phyloP scores from a whole-genome alignment of 2,113 vertebrate species.

The Pseudorasbora parva region DNA sequence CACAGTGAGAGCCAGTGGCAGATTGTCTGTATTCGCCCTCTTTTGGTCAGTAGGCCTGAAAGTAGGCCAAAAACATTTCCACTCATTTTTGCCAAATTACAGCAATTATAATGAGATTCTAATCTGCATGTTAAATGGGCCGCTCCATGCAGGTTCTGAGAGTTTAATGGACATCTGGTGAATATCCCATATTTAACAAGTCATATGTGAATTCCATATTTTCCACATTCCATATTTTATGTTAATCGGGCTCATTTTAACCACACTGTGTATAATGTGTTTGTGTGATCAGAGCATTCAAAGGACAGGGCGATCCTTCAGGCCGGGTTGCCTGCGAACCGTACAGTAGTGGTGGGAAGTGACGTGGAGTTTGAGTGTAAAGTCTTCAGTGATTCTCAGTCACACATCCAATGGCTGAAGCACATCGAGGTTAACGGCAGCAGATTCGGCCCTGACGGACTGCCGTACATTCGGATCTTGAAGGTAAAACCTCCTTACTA shows the following conservation, averaged over 20 bases:
- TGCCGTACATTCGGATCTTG: slow-evolving; percentile 89
- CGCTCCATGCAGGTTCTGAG: neutral
- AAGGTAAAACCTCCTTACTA: slow-evolving; percentile 78
- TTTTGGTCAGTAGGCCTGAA: neutral
- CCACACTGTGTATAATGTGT: neutral
- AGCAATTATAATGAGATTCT: neutral
- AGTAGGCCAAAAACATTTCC: neutral
- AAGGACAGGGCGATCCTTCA: slow-evolving; percentile 93
- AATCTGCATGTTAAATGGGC: slow-evolving; percentile 16
- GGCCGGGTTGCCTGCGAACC: slow-evolving; percentile 94
- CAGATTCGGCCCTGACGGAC: slow-evolving; percentile 84
- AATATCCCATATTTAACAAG: neutral
- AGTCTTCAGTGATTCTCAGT: slow-evolving; percentile 95
- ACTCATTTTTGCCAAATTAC: neutral
- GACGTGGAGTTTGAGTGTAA: slow-evolving; percentile 98
- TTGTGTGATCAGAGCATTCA: slow-evolving; percentile 79
- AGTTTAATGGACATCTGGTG: neutral
- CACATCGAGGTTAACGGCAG: slow-evolving; percentile 96
- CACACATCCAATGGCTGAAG: slow-evolving; percentile 98
- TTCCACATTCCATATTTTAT: no score
- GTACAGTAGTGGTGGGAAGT: slow-evolving; percentile 90
- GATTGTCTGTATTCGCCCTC: neutral
- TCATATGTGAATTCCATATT: neutral
- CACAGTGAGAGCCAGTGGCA: no score
- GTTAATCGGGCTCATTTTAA: neutral